Evolutionary conservation across 2,113 vertebrate species (phyloP).

Genomic region (Echinops telfairi): DNA sequence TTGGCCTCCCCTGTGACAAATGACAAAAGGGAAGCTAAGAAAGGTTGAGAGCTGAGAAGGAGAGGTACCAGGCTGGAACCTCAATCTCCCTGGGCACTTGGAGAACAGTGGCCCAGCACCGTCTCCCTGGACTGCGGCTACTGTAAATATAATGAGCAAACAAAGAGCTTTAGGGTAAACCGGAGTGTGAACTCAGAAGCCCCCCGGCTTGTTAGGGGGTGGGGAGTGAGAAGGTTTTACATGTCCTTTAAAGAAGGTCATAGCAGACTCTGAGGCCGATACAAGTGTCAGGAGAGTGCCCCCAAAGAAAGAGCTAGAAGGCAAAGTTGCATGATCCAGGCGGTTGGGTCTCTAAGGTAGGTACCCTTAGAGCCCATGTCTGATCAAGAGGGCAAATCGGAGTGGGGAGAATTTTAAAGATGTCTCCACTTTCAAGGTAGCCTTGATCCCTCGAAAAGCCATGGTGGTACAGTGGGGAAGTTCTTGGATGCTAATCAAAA

Average conservation of each 20-base stretch:
- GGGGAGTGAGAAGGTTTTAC: no score
- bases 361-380: neutral
- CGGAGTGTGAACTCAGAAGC: neutral
- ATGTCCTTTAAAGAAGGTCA: neutral
- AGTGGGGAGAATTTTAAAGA: neutral
- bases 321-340: neutral
- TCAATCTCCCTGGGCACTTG: neutral
- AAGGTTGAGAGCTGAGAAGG: neutral
- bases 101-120: neutral
- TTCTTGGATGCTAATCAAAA: neutral
- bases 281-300: neutral
- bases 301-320: conserved; percentile 20
- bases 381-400: neutral
- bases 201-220: neutral
- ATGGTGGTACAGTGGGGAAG: neutral
- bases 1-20: neutral
- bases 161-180: neutral
- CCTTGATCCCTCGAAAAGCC: neutral
- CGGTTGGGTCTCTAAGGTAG: neutral
- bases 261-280: neutral
- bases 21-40: neutral
- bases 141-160: neutral
- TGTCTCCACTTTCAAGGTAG: neutral
- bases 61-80: neutral
- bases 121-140: neutral